phyloP scores from a whole-genome alignment of 2,888 invertebrate genomes.

The Pelosia muscerda region DNA sequence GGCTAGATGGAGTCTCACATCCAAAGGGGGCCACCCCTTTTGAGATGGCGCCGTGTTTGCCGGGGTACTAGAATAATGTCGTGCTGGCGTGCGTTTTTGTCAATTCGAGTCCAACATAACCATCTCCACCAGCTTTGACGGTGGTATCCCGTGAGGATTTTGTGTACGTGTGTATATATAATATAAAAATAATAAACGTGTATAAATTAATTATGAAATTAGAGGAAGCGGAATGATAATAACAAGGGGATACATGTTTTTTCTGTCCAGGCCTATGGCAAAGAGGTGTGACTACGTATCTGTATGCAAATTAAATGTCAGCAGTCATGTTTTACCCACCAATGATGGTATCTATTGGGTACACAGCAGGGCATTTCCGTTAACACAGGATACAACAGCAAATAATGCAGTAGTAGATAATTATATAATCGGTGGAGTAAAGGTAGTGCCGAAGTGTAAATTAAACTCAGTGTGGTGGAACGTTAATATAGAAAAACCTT shows the following conservation, averaged over 20 bases:
- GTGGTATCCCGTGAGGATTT: too few species aligned
- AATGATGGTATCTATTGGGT: constrained; percentile 1
- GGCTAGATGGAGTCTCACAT: too few species aligned
- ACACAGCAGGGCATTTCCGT: background rate
- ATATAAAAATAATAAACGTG: too few species aligned
- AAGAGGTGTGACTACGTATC: background rate
- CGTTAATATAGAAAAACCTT: too few species aligned
- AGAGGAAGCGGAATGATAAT: background rate
- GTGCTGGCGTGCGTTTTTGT: too few species aligned
- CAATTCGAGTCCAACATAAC: too few species aligned
- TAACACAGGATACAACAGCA: background rate
- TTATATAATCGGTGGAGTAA: background rate
- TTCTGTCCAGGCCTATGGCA: background rate
- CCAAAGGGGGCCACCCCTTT: too few species aligned
- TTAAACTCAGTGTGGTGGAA: background rate
- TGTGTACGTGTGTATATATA: too few species aligned
- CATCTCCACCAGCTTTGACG: too few species aligned
- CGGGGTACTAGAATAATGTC: too few species aligned
- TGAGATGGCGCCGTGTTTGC: too few species aligned
- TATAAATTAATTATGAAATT: too few species aligned
- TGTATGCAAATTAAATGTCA: background rate
- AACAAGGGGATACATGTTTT: background rate
- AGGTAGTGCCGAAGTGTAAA: background rate
- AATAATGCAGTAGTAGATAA: background rate
- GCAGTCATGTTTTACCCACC: background rate